Conservation (phyloP, 2,113 vertebrate genomes). For the Struthidea cinerea region DNA sequence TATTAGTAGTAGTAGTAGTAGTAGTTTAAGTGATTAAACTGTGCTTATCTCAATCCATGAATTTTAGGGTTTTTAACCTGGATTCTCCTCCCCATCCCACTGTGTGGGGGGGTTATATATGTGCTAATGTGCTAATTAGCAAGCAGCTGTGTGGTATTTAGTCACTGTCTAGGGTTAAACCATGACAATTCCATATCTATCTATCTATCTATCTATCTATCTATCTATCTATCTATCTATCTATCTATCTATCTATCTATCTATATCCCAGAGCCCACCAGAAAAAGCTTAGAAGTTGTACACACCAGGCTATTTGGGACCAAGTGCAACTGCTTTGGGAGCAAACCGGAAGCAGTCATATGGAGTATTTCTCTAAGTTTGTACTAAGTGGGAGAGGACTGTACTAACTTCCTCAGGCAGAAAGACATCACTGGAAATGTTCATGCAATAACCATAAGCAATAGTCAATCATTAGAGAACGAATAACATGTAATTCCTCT, state of each 20-base stretch:
- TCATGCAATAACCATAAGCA: neutral
- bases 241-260: too few species aligned
- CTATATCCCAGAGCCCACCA: neutral
- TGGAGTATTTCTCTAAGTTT: neutral
- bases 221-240: too few species aligned
- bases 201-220: too few species aligned
- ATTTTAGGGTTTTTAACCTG: neutral
- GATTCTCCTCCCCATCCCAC: neutral
- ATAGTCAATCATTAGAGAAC: neutral
- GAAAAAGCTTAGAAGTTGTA: neutral
- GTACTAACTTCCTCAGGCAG: neutral
- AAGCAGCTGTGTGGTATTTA: neutral
- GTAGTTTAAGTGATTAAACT: neutral
- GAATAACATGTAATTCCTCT: neutral
- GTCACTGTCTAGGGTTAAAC: neutral
- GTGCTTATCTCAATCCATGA: neutral
- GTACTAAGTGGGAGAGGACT: neutral
- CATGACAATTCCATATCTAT: neutral
- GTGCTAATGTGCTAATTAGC: neutral
- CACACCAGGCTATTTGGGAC: neutral
- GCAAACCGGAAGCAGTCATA: neutral
- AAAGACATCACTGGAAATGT: neutral
- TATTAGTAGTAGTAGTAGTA: neutral
- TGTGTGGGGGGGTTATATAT: fast-evolving
- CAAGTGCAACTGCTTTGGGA: neutral